Percentiles rank a stretch among this genome's conserved stretches.
Conservation (phyloP, 2,888 invertebrate species). For the Harpagoxenus sublaevis region DNA sequence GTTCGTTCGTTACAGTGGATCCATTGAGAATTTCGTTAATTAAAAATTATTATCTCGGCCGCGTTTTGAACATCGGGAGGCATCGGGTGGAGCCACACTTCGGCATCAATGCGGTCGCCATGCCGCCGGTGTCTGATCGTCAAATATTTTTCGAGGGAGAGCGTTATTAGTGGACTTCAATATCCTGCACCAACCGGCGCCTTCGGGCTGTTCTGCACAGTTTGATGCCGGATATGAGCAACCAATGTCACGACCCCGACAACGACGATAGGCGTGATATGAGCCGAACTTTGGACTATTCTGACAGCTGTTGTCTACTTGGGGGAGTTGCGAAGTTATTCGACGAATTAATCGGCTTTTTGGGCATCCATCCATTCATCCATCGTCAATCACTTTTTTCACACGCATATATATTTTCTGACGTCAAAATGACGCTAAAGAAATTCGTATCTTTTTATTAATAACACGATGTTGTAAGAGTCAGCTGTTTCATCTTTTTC, state of each 20-base stretch:
- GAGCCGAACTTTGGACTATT: constrained; percentile 57
- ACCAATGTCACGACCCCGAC: constrained; percentile 68
- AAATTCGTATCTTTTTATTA: not conserved
- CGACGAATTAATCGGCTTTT: constrained; percentile 66
- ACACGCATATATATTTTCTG: not conserved
- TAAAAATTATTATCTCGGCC: constrained; percentile 37
- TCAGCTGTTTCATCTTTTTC: not conserved
- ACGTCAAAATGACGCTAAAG: not conserved
- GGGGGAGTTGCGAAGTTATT: constrained; percentile 45
- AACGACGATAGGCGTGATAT: constrained; percentile 63
- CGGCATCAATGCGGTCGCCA: constrained; percentile 5
- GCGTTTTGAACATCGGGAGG: not conserved
- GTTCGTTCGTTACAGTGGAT: constrained; percentile 32
- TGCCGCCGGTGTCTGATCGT: constrained; percentile 26
- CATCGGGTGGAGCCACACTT: constrained; percentile 7
- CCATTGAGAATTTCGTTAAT: constrained; percentile 42
- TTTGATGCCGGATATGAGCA: constrained; percentile 80
- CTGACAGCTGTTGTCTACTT: constrained; percentile 63
- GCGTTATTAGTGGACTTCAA: constrained; percentile 72
- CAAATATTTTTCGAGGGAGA: constrained; percentile 59
- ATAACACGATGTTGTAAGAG: not conserved
- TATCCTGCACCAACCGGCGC: constrained; percentile 73
- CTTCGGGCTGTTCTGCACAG: constrained; percentile 70
- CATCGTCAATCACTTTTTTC: not conserved
- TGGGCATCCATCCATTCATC: not conserved